Evolutionary conservation across 2,888 invertebrate species (phyloP).

Genomic region (Chrysodeixis includens): DNA sequence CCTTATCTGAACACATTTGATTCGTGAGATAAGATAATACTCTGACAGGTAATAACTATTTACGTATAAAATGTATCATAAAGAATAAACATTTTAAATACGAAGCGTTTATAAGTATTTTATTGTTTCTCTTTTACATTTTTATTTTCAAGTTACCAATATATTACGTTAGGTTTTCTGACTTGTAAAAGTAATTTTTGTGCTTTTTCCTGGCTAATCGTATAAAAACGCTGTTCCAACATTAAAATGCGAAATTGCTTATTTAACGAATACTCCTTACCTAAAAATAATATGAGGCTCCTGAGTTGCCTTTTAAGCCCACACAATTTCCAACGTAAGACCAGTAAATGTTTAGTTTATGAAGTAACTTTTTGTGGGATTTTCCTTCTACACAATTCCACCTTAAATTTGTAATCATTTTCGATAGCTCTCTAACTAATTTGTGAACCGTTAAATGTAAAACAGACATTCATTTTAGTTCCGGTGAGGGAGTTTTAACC

Average conservation of each 20-base stretch:
- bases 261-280: slow-evolving; percentile 28
- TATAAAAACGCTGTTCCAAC: neutral
- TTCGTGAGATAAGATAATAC: slow-evolving; percentile 16
- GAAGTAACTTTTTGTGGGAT: slow-evolving; percentile 5
- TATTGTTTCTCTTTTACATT: too few species aligned
- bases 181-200: too few species aligned
- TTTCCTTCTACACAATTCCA: slow-evolving; percentile 17
- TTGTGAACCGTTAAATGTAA: neutral
- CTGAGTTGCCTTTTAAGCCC: slow-evolving; percentile 22
- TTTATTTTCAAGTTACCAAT: neutral
- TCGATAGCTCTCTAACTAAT: slow-evolving; percentile 1
- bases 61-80: neutral
- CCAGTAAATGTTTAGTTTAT: slow-evolving; percentile 10
- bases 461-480: neutral
- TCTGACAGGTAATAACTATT: slow-evolving; percentile 5
- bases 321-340: slow-evolving; percentile 28
- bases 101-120: too few species aligned
- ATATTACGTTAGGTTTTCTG: too few species aligned
- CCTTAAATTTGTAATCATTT: slow-evolving; percentile 1
- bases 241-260: slow-evolving; percentile 15
- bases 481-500: neutral
- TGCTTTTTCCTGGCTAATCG: too few species aligned
- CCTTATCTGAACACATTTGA: slow-evolving; percentile 28
- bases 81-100: too few species aligned
- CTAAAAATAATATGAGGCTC: slow-evolving; percentile 14